phyloP scores from a whole-genome alignment of 2,113 vertebrate species.

The Pandion haliaetus region DNA sequence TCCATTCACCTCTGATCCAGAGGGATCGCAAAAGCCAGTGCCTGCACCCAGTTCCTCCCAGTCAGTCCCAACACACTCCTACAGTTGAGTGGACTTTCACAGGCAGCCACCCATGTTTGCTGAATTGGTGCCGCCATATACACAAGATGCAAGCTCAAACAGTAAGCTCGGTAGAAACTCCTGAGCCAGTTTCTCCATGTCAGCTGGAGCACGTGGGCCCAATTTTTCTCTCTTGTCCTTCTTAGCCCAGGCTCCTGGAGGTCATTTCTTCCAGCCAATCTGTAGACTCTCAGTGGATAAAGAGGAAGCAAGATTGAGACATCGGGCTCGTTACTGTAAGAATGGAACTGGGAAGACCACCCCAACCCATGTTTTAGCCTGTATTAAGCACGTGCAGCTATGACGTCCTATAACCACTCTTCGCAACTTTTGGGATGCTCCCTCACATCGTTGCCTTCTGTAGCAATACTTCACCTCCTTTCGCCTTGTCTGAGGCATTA shows the following conservation, averaged over 20 bases:
- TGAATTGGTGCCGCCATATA: fast-evolving
- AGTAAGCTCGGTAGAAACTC: not conserved
- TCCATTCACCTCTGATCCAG: not conserved
- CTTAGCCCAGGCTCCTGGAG: not conserved
- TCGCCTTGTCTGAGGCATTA: not conserved
- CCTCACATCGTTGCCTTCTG: not conserved
- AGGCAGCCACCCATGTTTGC: not conserved
- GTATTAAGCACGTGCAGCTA: not conserved
- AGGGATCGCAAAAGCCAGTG: not conserved
- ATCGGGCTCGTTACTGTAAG: fast-evolving
- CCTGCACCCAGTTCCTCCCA: not conserved
- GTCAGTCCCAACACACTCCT: not conserved
- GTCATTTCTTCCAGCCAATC: not conserved
- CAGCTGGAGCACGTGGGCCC: not conserved
- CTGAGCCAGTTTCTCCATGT: not conserved
- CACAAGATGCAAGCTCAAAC: not conserved
- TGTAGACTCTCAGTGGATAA: not conserved
- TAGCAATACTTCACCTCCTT: not conserved
- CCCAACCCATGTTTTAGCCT: not conserved
- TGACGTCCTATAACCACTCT: not conserved
- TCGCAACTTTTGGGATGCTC: not conserved
- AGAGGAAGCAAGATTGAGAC: not conserved
- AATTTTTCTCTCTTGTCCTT: not conserved
- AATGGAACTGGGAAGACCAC: not conserved
- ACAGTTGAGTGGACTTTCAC: not conserved